Evolutionary conservation across 2,888 invertebrate genomes (phyloP), one percentile per base, ranked within the genome.

Genomic region (Amphipoea oculea): DNA sequence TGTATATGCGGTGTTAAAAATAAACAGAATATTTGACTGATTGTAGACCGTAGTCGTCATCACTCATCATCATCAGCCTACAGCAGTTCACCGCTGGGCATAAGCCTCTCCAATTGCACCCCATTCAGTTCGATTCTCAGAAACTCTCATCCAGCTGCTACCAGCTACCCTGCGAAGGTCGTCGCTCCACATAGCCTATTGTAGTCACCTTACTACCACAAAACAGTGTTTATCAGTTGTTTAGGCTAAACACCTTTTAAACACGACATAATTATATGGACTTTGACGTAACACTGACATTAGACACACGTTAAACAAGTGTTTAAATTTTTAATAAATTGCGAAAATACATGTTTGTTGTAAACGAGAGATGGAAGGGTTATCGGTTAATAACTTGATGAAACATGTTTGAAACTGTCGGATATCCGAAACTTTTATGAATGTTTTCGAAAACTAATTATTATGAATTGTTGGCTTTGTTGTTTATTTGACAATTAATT

Each of bases 391-490:
- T 79, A 42, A 54, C 70, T 63, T 20, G 14, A 0, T 23, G 14
- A 79, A 45, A 12, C 17, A 48, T 17, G 12, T 42, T 45, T 9
- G 2, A 42, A 79, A 78, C 51, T 81, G 74, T 81, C 23, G 40
- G n/a, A 60, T 73, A 66, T 62, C 7, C n/a, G 17, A 67, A 67
- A 54, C 45, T 54, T 54, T 74, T 54, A 40, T 62, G 4, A 82
- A 60, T 6, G 29, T 45, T 48, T 29, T 11, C 23, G 51, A 14
- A 29, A 68, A 62, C 40, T 40, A 42, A 63, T 81, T 9, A 57
- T 45, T 9, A 57, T 45, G 4, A 23, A 48, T n/a, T 54, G 14
- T 17, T 45, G 4, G 11, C 7, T 36, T 54, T 71, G 23, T 76
- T 68, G 6, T 78, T 45, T 9, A n/a, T 36, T 40, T 48, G n/a